Evolutionary conservation across 2,113 vertebrate species (phyloP), one percentile per base, ranked within the genome.

Genomic region (Rhinolophus ferrumequinum): DNA sequence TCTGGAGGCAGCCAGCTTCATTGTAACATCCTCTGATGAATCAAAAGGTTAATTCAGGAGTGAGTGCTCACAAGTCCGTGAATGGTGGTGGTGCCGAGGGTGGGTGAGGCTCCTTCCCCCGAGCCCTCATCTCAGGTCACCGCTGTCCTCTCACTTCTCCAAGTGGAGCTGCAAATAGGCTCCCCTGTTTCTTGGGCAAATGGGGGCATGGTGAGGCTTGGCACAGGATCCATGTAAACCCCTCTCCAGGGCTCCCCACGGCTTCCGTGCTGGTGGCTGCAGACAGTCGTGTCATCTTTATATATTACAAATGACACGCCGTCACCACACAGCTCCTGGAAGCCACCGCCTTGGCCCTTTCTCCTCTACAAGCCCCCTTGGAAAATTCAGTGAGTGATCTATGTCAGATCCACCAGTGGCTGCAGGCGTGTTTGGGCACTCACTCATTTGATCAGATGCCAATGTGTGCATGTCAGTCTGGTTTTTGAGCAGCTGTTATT

Each of bases 311-410:
- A 28, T 15, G 70, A 60, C 1, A 4, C 52, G 4, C 12, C 10
- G 15, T 21, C 50, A 47, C 14, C 50, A 30, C 0, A 0, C 30
- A 47, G 41, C n/a, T 18, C 67, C 14, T 60, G 62, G 82, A 33
- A 66, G 54, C 47, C 70, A 12, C 66, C 44, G 0, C 28, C 66
- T 47, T 0, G 22, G 50, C 6, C 38, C n/a, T 58, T 47, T 62
- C 82, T 97, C 97, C 96, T 97, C 96, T 50, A 56, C 10, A 66
- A 52, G 79, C 8, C 88, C 98, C 98, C 92, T 50, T 91, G 97
- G 98, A 92, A 98, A 97, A 97, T 54, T 82, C 95, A 82, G 95
- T 80, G 47, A 95, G 96, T 38, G 93, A 88, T 22, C 30, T 4
- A 35, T 94, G 96, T 0, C 95, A 95, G 97, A 33, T 13, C 47